Evolutionary conservation across 2,888 invertebrate species (phyloP), one percentile per base, ranked within the genome.

Genomic region (Ormyrus nitidulus): DNA sequence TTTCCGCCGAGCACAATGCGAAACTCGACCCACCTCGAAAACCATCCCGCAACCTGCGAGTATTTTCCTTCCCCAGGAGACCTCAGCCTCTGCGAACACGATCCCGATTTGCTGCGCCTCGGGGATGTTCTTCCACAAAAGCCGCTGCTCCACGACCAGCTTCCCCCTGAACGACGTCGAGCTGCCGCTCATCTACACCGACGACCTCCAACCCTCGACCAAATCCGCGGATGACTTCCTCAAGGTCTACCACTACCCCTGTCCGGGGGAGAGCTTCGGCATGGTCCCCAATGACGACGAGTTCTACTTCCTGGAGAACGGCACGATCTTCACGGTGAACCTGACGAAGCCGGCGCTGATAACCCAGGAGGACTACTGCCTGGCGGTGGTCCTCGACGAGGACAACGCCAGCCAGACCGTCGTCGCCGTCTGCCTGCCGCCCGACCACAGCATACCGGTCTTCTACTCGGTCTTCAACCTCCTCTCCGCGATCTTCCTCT

Each of bases 401-500:
- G 3, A 80, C 48, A 66, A 83, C 77, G 51, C 53, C 72, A 6
- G 5, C 44, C 2, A 82, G 0, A 68, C 85, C 0, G 83, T 81
- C 0, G 66, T 86, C 0, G 84, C 85, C 6, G 69, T 74, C 7
- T 81, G 81, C 11, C 44, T 77, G 49, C 77, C 77, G 1, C 77
- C 69, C 4, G 62, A 59, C 0, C 2, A 5, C 9, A 11, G 19
- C 6, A 13, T 81, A 5, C 54, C 65, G 0, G 54, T 77, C 0
- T 8, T 79, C 5, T 84, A 82, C 87, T 82, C 85, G n/a, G 80
- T 86, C 6, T 80, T 80, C 6, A 84, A 87, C 83, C 7, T 86
- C 0, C 46, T 88, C 4, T 89, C 89, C 10, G 80, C 84, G 49
- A 84, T 85, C 6, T 89, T 88, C 75, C 83, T 90, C 11, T 58